phyloP scores from a whole-genome alignment of 2,888 invertebrate genomes.

The Sisyra terminalis region DNA sequence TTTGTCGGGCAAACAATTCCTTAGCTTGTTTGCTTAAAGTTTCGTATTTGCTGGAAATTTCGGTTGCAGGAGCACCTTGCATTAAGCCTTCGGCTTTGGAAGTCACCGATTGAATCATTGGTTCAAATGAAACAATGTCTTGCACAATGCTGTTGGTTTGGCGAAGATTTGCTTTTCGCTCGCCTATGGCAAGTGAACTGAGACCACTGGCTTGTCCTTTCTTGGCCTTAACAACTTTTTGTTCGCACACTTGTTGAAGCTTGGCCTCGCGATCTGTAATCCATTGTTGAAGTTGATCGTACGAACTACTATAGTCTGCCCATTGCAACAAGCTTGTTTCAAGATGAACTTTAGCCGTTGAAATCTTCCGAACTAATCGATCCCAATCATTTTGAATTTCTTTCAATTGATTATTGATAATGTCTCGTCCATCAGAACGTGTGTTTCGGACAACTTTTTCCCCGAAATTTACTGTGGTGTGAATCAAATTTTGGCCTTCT shows the following conservation, averaged over 20 bases:
- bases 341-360: constrained; percentile 76
- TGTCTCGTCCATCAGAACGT: constrained; percentile 75
- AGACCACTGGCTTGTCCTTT: constrained; percentile 60
- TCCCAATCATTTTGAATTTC: constrained; percentile 89
- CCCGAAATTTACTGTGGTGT: constrained; percentile 74
- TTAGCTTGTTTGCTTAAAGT: constrained; percentile 79
- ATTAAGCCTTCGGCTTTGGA: constrained; percentile 85
- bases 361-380: constrained; percentile 76
- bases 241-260: constrained; percentile 75
- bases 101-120: constrained; percentile 90
- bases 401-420: constrained; percentile 71
- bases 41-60: constrained; percentile 83
- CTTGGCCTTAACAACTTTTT: constrained; percentile 62
- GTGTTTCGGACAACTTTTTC: constrained; percentile 81
- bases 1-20: constrained; percentile 75
- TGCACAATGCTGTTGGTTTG: constrained; percentile 90
- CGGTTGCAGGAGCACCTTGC: constrained; percentile 80
- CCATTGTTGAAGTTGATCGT: constrained; percentile 86
- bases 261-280: constrained; percentile 86
- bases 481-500: constrained; percentile 73
- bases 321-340: constrained; percentile 86
- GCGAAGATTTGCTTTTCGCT: constrained; percentile 73
- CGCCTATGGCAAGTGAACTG: constrained; percentile 64
- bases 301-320: constrained; percentile 91
- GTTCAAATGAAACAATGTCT: constrained; percentile 92